These are phyloP conservation scores for Melanotaenia duboulayi DNA, from an alignment of 2,113 vertebrate species.

Conservation along the genomic window DNA sequence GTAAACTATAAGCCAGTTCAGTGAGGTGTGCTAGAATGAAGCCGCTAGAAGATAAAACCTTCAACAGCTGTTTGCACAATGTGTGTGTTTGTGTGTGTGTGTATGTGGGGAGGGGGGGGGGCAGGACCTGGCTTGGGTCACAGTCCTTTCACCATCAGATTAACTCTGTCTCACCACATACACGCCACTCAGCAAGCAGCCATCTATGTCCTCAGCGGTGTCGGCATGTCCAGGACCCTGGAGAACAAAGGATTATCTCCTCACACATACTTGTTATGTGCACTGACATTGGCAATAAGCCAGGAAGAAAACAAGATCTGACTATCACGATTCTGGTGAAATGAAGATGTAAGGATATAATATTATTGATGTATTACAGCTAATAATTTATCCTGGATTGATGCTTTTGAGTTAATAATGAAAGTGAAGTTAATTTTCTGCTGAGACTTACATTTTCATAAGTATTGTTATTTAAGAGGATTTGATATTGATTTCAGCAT, in stretches of 20 bases:
- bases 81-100: no score
- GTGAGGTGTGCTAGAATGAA: slow-evolving; percentile 43
- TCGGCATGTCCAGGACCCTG: background rate
- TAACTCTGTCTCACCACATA: slow-evolving; percentile 19
- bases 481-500: background rate
- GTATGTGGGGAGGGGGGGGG: no score
- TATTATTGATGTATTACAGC: no score
- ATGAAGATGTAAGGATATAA: no score
- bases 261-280: slow-evolving; percentile 7
- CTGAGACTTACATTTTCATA: background rate
- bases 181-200: slow-evolving; percentile 35
- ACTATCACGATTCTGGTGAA: slow-evolving; percentile 6
- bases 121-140: slow-evolving; percentile 21
- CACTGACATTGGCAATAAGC: background rate
- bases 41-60: slow-evolving; percentile 45
- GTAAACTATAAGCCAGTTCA: slow-evolving; percentile 46
- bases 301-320: slow-evolving; percentile 23
- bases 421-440: slow-evolving; percentile 4
- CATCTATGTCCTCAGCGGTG: slow-evolving; percentile 9
- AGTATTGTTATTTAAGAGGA: background rate
- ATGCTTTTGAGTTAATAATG: slow-evolving; percentile 1
- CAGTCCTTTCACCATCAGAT: slow-evolving; percentile 25
- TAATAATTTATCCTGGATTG: slow-evolving; percentile 38
- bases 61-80: slow-evolving; percentile 33
- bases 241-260: slow-evolving; percentile 45